A percentile compares a stretch with the other conserved stretches of the same genome.
Conservation (phyloP, 1,140 invertebrate species). For the Parasteatoda tepidariorum region DNA sequence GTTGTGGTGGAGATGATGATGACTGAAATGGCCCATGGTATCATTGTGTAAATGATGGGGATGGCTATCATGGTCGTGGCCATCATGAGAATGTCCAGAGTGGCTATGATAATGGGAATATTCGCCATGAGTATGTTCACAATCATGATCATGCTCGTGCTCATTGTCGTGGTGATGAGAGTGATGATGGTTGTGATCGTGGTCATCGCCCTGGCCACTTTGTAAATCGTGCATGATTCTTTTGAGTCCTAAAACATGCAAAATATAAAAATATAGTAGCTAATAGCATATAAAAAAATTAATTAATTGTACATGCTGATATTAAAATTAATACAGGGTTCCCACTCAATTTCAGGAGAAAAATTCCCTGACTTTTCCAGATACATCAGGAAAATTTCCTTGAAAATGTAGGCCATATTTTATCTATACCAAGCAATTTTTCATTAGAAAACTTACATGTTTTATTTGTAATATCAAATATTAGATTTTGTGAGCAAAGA, state of each 20-base stretch:
- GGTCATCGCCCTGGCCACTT: slow-evolving; percentile 46
- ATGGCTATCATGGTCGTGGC: slow-evolving; percentile 19
- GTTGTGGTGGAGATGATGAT: slow-evolving; percentile 6
- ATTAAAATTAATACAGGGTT: too few species aligned
- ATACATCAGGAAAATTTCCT: too few species aligned
- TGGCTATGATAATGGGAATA: slow-evolving; percentile 21
- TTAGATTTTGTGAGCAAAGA: too few species aligned
- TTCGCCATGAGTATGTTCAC: slow-evolving; percentile 54
- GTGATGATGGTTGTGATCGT: slow-evolving; percentile 57
- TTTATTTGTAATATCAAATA: too few species aligned
- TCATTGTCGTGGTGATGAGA: slow-evolving; percentile 59
- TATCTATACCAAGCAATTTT: too few species aligned
- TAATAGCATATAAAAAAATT: too few species aligned
- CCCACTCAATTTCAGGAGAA: too few species aligned
- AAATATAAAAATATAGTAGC: too few species aligned
- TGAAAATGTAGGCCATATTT: too few species aligned
- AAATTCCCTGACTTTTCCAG: too few species aligned
- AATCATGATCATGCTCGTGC: slow-evolving; percentile 51
- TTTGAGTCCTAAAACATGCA: slow-evolving; percentile 38
- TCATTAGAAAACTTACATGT: too few species aligned
- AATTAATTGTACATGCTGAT: too few species aligned
- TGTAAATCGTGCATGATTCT: slow-evolving; percentile 42
- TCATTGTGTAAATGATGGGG: slow-evolving; percentile 19
- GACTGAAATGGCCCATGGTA: slow-evolving; percentile 57
- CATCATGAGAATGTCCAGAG: slow-evolving; percentile 49